Conservation (phyloP, 2,888 invertebrate species). For the Trimorus sp. region DNA sequence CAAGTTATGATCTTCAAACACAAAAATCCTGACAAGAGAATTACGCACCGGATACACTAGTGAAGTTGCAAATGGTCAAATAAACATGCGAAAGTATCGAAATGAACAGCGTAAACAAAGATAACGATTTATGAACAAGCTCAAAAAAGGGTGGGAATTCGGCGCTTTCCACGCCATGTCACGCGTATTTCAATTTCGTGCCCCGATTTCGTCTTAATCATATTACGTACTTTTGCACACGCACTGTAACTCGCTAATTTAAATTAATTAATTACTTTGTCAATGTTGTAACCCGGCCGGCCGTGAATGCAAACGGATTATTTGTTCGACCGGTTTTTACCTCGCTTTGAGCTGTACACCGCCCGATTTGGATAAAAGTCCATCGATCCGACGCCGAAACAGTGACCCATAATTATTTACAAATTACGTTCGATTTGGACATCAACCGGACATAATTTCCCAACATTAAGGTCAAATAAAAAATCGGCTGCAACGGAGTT, state of each 20-base stretch:
- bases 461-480: not conserved
- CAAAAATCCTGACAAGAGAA: too few species aligned
- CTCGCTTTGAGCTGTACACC: slow-evolving; percentile 15
- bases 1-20: too few species aligned
- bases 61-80: not conserved
- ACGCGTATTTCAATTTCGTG: slow-evolving; percentile 20
- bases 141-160: not conserved
- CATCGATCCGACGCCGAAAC: slow-evolving; percentile 11
- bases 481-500: not conserved
- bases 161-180: not conserved
- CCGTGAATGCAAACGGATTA: slow-evolving; percentile 39
- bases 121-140: not conserved
- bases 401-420: slow-evolving; percentile 22
- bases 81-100: not conserved
- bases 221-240: slow-evolving; percentile 34
- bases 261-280: slow-evolving; percentile 47
- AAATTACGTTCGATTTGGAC: slow-evolving; percentile 26
- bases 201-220: slow-evolving; percentile 37
- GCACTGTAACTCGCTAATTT: slow-evolving; percentile 29
- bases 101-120: not conserved
- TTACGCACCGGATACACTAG: too few species aligned
- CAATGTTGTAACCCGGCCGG: slow-evolving; percentile 33
- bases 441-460: not conserved
- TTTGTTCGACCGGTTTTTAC: slow-evolving; percentile 25
- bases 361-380: slow-evolving; percentile 6